Evolutionary conservation across 2,888 invertebrate species (phyloP).

Genomic region (Blastobasis adustella): DNA sequence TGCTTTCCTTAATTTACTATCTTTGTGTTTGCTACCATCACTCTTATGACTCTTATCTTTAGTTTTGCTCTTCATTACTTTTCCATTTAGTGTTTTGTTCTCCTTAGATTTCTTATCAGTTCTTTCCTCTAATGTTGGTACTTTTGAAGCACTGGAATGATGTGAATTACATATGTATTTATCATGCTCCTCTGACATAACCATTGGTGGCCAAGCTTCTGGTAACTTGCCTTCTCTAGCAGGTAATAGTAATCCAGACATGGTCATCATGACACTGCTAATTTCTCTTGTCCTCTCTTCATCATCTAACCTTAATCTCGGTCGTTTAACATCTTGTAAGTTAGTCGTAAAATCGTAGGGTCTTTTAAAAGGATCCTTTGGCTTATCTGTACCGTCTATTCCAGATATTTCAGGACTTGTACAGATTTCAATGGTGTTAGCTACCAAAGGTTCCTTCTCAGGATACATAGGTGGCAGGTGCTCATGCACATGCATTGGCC

Average conservation of each 20-base stretch:
- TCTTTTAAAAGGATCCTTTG: slow-evolving; percentile 78
- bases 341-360: slow-evolving; percentile 78
- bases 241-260: slow-evolving; percentile 91
- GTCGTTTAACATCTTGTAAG: slow-evolving; percentile 76
- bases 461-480: slow-evolving; percentile 94
- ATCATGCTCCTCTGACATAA: slow-evolving; percentile 70
- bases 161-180: slow-evolving; percentile 72
- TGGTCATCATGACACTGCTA: slow-evolving; percentile 96
- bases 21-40: slow-evolving; percentile 69
- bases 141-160: slow-evolving; percentile 54
- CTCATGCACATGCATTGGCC: slow-evolving; percentile 93
- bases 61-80: slow-evolving; percentile 69
- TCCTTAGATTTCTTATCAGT: slow-evolving; percentile 69
- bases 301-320: slow-evolving; percentile 76
- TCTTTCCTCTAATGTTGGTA: slow-evolving; percentile 53
- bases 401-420: slow-evolving; percentile 66
- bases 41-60: slow-evolving; percentile 71
- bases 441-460: slow-evolving; percentile 65
- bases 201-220: slow-evolving; percentile 83
- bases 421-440: slow-evolving; percentile 67
- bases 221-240: slow-evolving; percentile 94
- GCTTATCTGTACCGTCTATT: slow-evolving; percentile 66
- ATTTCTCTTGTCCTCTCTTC: slow-evolving; percentile 90
- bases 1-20: slow-evolving; percentile 60
- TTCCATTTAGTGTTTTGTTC: slow-evolving; percentile 69